Conservation (phyloP, 2,797 vertebrate genomes). For the Loriculus beryllinus region DNA sequence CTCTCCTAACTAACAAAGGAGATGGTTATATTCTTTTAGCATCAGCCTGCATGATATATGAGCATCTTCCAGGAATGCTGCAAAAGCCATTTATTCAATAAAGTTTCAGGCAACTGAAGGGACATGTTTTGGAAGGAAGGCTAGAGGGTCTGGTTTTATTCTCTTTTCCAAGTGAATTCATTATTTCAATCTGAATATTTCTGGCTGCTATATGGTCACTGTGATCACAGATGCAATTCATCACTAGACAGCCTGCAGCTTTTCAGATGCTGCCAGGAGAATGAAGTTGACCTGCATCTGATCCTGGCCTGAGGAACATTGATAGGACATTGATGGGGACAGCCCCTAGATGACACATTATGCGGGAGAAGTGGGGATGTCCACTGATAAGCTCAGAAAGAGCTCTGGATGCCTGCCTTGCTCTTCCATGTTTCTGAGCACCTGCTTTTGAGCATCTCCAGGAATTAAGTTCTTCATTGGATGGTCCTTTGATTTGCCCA, state of each 20-base stretch:
- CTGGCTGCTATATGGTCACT: background rate
- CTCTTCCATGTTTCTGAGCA: background rate
- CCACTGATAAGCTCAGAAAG: rapidly evolving
- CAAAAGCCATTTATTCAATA: background rate
- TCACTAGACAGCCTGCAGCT: background rate
- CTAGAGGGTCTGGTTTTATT: background rate
- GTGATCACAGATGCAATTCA: background rate
- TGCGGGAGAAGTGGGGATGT: background rate
- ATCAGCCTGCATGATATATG: background rate
- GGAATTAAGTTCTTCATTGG: rapidly evolving
- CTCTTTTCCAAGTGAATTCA: background rate
- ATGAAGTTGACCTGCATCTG: background rate
- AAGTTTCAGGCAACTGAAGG: background rate
- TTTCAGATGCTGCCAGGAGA: background rate
- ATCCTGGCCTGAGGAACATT: background rate
- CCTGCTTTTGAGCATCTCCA: background rate
- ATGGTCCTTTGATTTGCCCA: background rate
- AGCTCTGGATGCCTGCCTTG: rapidly evolving
- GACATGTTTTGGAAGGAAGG: background rate
- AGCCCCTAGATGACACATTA: background rate
- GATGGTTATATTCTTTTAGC: background rate
- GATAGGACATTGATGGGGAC: background rate
- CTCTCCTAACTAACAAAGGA: background rate
- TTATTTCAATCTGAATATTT: background rate
- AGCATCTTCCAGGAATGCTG: background rate